Base-by-base conservation (phyloP, 2,888 invertebrate genomes). In the Strigamia transsilvanica region DNA sequence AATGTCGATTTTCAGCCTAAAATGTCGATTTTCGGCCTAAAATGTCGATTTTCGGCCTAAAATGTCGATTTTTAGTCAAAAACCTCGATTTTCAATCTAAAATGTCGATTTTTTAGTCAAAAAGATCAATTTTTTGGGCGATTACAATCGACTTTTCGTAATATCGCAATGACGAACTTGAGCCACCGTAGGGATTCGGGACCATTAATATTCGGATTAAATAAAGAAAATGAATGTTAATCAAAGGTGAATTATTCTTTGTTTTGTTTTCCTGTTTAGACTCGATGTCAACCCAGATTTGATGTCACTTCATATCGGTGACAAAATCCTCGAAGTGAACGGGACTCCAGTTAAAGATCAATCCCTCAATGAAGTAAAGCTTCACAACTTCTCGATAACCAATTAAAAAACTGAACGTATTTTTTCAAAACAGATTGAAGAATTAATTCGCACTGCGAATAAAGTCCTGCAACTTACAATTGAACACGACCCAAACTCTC, bases 321-420 rank as follows among this genome's bases (percentile, higher is more conserved):
- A 97, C 89, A 91, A 93, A 86, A 95, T 98, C 84, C 90, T 97
- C 84, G 97, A 97, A 90, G 95, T 97, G 80, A 96, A 97, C 90
- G 97, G 97, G 2, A 92, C 94, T 0, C 94, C 96, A 0, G 93
- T 96, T 0, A 92, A 92, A 86, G 93, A 94, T 86, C 92, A 93
- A 81, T 93, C 94, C 0, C 90, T 95, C 79, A 93, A 94, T 84
- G 94, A 96, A 91, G 94, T 93, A 88, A 42, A 66, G n/a, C 6
- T 34, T 9, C 4, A 23, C 66, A 23, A 13, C 6, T 38, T 2
- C 0, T 38, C 10, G 38, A 77, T 4, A 77, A 77, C 3, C 6
- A 77, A 9, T 15, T 21, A 77, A 79, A 13, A 12, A n/a, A 27
- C 3, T 27, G 27, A 2, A 3, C 2, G 3, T 27, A 2, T 27